phyloP scores from a whole-genome alignment of 2,113 vertebrate species.

The Antigone vipio region DNA sequence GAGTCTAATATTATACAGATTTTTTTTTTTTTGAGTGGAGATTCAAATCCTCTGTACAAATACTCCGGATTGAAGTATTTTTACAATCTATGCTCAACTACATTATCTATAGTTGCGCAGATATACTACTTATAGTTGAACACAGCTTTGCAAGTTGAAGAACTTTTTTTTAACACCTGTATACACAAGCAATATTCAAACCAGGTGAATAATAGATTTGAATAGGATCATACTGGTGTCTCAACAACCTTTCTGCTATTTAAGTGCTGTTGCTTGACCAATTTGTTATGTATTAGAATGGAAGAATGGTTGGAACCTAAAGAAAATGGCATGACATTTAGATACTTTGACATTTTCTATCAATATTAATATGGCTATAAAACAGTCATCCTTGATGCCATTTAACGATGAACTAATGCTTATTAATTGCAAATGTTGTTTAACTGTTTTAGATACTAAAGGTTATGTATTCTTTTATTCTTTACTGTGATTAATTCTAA shows the following conservation, averaged over 20 bases:
- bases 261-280: neutral
- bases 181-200: neutral
- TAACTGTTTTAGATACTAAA: slow-evolving; percentile 63
- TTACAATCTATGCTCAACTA: neutral
- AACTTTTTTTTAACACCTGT: neutral
- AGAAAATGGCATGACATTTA: slow-evolving; percentile 68
- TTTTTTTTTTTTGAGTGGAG: neutral
- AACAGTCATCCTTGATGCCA: slow-evolving; percentile 38
- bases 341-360: slow-evolving; percentile 58
- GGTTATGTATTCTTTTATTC: slow-evolving; percentile 55
- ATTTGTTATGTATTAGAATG: neutral
- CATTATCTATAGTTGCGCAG: neutral
- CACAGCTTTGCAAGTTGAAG: neutral
- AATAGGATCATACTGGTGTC: neutral
- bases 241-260: neutral
- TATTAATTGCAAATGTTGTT: slow-evolving; percentile 69
- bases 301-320: slow-evolving; percentile 18
- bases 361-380: slow-evolving; percentile 60
- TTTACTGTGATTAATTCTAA: slow-evolving; percentile 50
- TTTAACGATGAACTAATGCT: slow-evolving; percentile 38
- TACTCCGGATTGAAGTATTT: neutral
- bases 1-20: neutral
- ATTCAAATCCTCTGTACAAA: neutral
- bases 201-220: neutral
- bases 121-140: neutral